Base-by-base conservation (phyloP, 2,888 invertebrate genomes). In the Philopedon plagiatum region DNA sequence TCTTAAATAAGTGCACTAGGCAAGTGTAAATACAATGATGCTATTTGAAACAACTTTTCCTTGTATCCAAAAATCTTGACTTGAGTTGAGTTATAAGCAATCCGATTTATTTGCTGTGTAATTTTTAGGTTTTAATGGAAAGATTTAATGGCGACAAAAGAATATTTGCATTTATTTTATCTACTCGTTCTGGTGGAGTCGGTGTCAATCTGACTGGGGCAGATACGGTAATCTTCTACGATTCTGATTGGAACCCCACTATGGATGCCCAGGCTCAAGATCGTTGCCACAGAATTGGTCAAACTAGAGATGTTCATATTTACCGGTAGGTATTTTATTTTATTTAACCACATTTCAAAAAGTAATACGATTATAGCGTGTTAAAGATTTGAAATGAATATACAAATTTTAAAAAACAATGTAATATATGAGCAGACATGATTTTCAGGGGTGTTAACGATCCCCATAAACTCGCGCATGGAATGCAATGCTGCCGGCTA, bases 191-290 rank as follows among this genome's bases (percentile, higher is more conserved):
- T 64, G 99, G 99, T 80, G 99, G 99, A 81, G 93, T 99, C 51
- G 99, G 99, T 65, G 95, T 99, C 57, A 99, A 99, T 89, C 89
- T 99, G 78, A 99, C 98, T 32, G 99, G 99, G 77, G 99, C 99
- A 49, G 99, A 99, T 87, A 96, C 97, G 80, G 99, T 99, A 78
- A 94, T 99, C 85, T 99, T 99, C 88, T 99, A 99, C 86, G 99
- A 99, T 88, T 98, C 97, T 75, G 98, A 99, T 87, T 99, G 98
- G 99, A 99, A 99, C 90, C 99, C 99, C 60, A 99, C 98, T 4
- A 99, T 99, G 98, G 99, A 99, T 88, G 98, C 98, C 73, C 96
- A 97, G 85, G 96, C 96, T 76, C 96, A 96, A 86, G 96, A 96
- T 87, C 91, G 98, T 79, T 98, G 98, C 86, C 99, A 99, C 88